Percentiles rank a stretch among this genome's conserved stretches.
Conservation (phyloP, 2,888 invertebrate species). For the Dicyrtomina minuta region DNA sequence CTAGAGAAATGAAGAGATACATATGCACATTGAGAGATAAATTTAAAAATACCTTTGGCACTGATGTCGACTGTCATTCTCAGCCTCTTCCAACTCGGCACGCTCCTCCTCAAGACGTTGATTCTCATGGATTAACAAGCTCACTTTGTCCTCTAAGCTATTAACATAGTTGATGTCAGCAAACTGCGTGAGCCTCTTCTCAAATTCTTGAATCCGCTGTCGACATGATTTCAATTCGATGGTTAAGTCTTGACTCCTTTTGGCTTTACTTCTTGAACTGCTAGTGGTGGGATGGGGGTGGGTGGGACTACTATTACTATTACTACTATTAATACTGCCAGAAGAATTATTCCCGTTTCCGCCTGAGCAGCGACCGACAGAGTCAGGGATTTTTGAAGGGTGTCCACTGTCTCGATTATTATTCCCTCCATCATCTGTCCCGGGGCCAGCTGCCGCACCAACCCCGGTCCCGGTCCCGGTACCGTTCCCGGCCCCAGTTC, state of each 20-base stretch:
- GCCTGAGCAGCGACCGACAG: neutral
- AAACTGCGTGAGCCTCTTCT: slow-evolving; percentile 46
- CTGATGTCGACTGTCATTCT: slow-evolving; percentile 64
- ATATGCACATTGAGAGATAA: too few species aligned
- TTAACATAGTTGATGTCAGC: slow-evolving; percentile 56
- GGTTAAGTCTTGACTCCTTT: slow-evolving; percentile 43
- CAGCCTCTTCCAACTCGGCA: slow-evolving; percentile 73
- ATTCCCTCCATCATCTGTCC: too few species aligned
- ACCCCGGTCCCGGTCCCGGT: too few species aligned
- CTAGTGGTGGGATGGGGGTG: slow-evolving; percentile 5
- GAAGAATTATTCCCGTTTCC: neutral
- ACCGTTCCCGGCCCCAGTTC: too few species aligned
- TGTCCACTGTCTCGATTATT: too few species aligned
- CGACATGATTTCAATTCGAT: slow-evolving; percentile 48
- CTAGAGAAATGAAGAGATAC: neutral
- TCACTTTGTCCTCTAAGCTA: slow-evolving; percentile 60
- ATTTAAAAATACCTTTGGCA: slow-evolving; percentile 48
- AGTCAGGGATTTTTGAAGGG: neutral
- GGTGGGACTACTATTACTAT: neutral
- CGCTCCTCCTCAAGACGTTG: slow-evolving; percentile 69
- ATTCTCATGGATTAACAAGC: slow-evolving; percentile 66
- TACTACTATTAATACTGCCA: neutral
- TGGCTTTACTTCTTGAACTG: slow-evolving; percentile 21
- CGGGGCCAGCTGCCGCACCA: too few species aligned
- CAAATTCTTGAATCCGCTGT: slow-evolving; percentile 51